These are phyloP conservation scores for Harpalus rubripes DNA, from an alignment of 2,888 invertebrate genomes.

Conservation along the genomic window DNA sequence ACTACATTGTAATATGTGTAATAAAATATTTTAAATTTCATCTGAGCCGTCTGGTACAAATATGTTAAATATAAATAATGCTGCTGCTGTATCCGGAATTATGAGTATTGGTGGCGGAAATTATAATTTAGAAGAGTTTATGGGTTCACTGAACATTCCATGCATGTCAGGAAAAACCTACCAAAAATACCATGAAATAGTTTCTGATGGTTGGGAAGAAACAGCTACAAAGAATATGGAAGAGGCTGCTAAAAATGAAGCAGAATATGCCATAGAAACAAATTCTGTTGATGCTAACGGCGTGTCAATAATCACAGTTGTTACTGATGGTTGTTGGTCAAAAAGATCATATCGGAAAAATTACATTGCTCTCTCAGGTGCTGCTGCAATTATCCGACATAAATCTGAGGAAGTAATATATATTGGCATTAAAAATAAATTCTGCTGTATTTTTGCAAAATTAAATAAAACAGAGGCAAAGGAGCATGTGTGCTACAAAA, in stretches of 20 bases:
- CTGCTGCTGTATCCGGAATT: neutral
- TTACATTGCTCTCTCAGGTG: neutral
- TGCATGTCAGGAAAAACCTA: neutral
- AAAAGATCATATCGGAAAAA: neutral
- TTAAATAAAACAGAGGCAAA: neutral
- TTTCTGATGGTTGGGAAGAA: neutral
- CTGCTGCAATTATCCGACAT: neutral
- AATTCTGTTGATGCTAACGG: neutral
- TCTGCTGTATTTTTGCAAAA: neutral
- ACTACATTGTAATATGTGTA: neutral
- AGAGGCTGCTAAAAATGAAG: neutral
- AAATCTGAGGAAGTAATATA: neutral
- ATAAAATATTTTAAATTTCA: neutral
- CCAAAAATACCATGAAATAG: neutral
- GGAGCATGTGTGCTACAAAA: neutral
- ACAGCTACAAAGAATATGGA: neutral
- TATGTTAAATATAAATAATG: neutral
- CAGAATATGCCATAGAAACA: neutral
- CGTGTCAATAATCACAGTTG: neutral
- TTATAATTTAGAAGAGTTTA: neutral
- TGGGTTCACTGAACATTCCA: neutral
- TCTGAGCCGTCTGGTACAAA: neutral
- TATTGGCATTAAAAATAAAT: neutral
- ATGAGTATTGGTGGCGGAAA: neutral
- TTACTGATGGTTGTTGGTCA: neutral